Percentiles rank a stretch among this genome's conserved stretches.
These are phyloP conservation scores for Volucella bombylans DNA, from an alignment of 2,888 invertebrate genomes.

Conservation along the genomic window DNA sequence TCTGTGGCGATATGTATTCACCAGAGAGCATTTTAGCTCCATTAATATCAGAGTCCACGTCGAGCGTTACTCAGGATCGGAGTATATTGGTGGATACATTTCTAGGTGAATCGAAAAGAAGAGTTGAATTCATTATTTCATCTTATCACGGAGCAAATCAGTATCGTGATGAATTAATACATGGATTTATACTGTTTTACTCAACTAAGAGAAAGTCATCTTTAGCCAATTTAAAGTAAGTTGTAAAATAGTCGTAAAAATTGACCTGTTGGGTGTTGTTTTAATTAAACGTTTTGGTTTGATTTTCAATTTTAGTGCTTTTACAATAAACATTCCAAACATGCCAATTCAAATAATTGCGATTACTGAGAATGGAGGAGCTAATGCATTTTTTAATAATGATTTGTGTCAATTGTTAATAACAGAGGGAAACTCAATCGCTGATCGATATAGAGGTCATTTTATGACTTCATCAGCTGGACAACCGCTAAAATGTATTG, in stretches of 20 bases:
- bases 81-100: constrained; percentile 96
- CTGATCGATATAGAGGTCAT: constrained; percentile 93
- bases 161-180: constrained; percentile 94
- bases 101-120: constrained; percentile 93
- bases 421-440: constrained; percentile 95
- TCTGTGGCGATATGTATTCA: constrained; percentile 96
- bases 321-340: constrained; percentile 95
- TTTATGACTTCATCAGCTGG: constrained; percentile 95
- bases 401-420: constrained; percentile 94
- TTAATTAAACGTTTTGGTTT: neutral
- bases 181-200: constrained; percentile 97
- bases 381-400: constrained; percentile 94
- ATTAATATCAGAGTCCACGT: constrained; percentile 90
- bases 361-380: constrained; percentile 94
- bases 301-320: constrained; percentile 86
- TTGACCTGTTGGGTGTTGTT: constrained; percentile 6
- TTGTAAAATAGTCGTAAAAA: constrained; percentile 61
- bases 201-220: constrained; percentile 97
- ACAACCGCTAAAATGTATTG: constrained; percentile 91
- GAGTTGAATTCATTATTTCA: constrained; percentile 94
- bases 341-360: constrained; percentile 96
- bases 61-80: constrained; percentile 87
- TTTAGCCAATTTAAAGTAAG: constrained; percentile 93
- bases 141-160: constrained; percentile 97
- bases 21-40: constrained; percentile 95